Evolutionary conservation across 1,140 invertebrate genomes (phyloP).

Genomic region (Meloidogyne chitwoodi): DNA sequence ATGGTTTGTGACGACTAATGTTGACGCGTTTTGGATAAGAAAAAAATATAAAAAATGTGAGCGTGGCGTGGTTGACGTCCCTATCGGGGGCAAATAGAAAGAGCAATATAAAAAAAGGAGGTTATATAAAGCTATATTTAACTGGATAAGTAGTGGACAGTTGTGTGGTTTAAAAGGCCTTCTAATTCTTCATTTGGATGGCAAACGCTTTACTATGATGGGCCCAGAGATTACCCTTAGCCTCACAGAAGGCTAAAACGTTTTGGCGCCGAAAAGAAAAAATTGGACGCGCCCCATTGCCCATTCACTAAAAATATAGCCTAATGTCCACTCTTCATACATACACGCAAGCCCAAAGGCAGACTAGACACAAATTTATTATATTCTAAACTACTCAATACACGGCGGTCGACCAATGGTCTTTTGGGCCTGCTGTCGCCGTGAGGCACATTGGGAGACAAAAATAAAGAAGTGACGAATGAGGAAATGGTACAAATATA

Average conservation of each 20-base stretch:
- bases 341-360: not conserved
- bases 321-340: not conserved
- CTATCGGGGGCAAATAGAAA: not conserved
- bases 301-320: not conserved
- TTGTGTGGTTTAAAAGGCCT: not conserved
- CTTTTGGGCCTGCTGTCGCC: not conserved
- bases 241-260: not conserved
- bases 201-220: not conserved
- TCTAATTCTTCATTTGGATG: not conserved
- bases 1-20: not conserved
- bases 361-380: not conserved
- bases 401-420: not conserved
- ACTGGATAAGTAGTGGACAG: not conserved
- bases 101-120: not conserved
- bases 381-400: too few species aligned
- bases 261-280: not conserved
- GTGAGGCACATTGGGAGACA: not conserved
- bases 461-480: not conserved
- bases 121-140: not conserved
- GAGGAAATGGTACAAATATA: not conserved
- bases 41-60: not conserved
- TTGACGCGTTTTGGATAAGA: not conserved
- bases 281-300: not conserved
- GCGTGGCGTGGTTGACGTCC: not conserved
- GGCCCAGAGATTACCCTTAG: not conserved